These are phyloP conservation scores for Xestia xanthographa DNA, from an alignment of 2,888 invertebrate species.

Conservation along the genomic window DNA sequence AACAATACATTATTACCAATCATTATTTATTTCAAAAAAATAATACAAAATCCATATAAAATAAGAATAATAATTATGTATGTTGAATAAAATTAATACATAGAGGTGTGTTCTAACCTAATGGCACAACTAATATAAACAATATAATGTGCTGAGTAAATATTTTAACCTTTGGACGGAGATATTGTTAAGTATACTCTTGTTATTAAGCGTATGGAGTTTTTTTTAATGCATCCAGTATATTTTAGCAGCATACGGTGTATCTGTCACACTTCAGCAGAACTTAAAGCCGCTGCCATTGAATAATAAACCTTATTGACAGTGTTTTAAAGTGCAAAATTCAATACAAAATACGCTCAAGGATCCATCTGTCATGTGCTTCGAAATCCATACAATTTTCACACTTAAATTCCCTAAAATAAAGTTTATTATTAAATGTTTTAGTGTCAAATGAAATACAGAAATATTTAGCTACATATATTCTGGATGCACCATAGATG, in stretches of 20 bases:
- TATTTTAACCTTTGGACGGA: conserved; percentile 66
- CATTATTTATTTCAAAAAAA: conserved; percentile 49
- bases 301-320: conserved; percentile 3
- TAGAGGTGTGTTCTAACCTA: conserved; percentile 65
- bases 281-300: background rate
- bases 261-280: background rate
- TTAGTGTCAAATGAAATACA: background rate
- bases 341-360: background rate
- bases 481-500: background rate
- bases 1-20: conserved; percentile 36
- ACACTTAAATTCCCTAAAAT: background rate
- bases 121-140: conserved; percentile 73
- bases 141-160: conserved; percentile 66
- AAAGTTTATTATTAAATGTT: background rate
- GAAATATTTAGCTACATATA: background rate
- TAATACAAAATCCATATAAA: conserved; percentile 49
- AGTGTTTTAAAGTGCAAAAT: rapidly evolving
- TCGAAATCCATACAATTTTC: background rate
- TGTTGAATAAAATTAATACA: conserved; percentile 50
- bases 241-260: background rate
- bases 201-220: background rate
- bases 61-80: conserved; percentile 34
- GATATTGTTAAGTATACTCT: conserved; percentile 14
- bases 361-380: background rate
- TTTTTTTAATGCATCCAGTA: conserved; percentile 3